phyloP scores from a whole-genome alignment of 2,888 invertebrate genomes.

The Phengaris alcon region DNA sequence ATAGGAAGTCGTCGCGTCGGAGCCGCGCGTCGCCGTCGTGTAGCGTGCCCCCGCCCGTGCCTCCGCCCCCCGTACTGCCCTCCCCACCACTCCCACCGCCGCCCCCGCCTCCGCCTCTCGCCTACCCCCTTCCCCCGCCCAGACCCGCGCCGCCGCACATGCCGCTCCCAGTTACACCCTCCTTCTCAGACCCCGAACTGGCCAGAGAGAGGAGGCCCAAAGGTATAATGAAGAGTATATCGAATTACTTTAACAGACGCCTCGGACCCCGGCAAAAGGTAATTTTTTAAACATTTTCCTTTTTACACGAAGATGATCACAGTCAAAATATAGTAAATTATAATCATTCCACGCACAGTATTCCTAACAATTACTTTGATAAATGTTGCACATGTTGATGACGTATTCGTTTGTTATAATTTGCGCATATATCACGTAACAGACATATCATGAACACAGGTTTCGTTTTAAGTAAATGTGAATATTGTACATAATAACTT shows the following conservation, averaged over 20 bases:
- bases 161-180: slow-evolving; percentile 61
- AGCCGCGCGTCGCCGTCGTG: slow-evolving; percentile 47
- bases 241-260: slow-evolving; percentile 89
- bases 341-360: slow-evolving; percentile 32
- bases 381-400: slow-evolving; percentile 34
- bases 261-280: slow-evolving; percentile 82
- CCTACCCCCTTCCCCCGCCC: slow-evolving; percentile 44
- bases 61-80: slow-evolving; percentile 49
- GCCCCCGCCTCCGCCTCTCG: slow-evolving; percentile 45
- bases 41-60: slow-evolving; percentile 52
- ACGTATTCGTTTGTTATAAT: slow-evolving; percentile 34
- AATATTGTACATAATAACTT: slow-evolving; percentile 45
- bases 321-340: background rate
- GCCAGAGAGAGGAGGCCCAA: slow-evolving; percentile 83
- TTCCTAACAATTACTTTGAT: slow-evolving; percentile 27
- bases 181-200: slow-evolving; percentile 80
- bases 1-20: slow-evolving; percentile 49
- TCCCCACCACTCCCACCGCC: slow-evolving; percentile 44
- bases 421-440: slow-evolving; percentile 32
- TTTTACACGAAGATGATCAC: slow-evolving; percentile 8
- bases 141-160: slow-evolving; percentile 52
- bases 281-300: slow-evolving; percentile 36
- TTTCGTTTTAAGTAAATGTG: slow-evolving; percentile 37
- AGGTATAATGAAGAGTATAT: slow-evolving; percentile 90
- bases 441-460: slow-evolving; percentile 29